Base-by-base conservation (phyloP, 2,113 vertebrate genomes). In the Excalfactoria chinensis region DNA sequence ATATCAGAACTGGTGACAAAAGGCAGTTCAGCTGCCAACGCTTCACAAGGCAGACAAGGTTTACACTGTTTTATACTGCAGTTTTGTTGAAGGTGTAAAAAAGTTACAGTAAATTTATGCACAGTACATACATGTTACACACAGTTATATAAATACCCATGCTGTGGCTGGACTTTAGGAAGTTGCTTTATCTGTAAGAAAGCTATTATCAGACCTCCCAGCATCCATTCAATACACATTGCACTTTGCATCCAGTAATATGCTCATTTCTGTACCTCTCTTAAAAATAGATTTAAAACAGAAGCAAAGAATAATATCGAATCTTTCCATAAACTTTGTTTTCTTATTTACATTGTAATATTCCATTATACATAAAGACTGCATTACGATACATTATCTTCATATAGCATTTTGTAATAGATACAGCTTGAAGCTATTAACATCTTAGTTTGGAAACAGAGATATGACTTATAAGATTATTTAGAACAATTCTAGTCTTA, bases 271-370 rank as follows among this genome's bases (percentile, higher is more conserved):
- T 97, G 96, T 97, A 97, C 86, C 96, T 98, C 97, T 98, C 96
- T 98, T 97, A 98, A 98, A 98, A 98, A 98, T 98, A 98, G 98
- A 98, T 97, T 98, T 98, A 97, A 97, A 98, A 96, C 97, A 97
- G 95, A 96, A 97, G 97, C 91, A 93, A 97, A 97, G 97, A 96
- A 97, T 98, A 97, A 98, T 98, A 98, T 96, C 9, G 85, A 97
- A 96, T 97, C 97, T 98, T 95, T 95, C 97, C 96, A 98, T 98
- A 98, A 97, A 98, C 96, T 98, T 97, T 97, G 92, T 59, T 96
- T 98, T 98, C 97, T 96, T 98, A 98, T 98, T 97, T 98, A 98
- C 97, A 98, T 84, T 90, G 95, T 95, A 97, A 97, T 97, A 98
- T 98, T 97, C 83, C 96, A 96, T 96, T 97, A 98, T 98, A 97